These are phyloP conservation scores for Acholoe squamosa DNA, from an alignment of 2,888 invertebrate genomes.

Conservation along the genomic window DNA sequence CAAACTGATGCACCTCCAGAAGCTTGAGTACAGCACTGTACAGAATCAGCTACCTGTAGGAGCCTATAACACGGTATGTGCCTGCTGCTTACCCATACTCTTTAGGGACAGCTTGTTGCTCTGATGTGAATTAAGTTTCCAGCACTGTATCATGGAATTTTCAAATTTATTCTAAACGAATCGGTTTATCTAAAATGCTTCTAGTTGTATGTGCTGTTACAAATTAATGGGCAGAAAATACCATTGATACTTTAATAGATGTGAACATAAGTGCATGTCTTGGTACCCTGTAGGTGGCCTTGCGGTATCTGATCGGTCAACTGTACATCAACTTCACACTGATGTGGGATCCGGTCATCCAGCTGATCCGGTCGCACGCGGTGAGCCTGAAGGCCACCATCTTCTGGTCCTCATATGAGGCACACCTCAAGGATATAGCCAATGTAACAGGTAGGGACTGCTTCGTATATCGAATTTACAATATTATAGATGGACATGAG, in stretches of 20 bases:
- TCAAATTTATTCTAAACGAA: no score
- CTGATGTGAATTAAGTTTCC: no score
- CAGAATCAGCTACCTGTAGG: conserved; percentile 76
- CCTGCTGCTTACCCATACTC: neutral
- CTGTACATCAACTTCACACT: conserved; percentile 94
- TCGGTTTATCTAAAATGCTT: no score
- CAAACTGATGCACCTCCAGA: conserved; percentile 89
- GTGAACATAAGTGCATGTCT: no score
- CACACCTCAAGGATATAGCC: conserved; percentile 83
- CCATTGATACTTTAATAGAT: no score
- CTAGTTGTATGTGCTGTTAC: no score
- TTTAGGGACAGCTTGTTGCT: no score
- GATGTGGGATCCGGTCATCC: conserved; percentile 92
- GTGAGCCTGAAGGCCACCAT: conserved; percentile 78
- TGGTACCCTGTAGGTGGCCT: conserved; percentile 85
- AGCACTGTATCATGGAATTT: no score
- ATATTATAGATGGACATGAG: no score
- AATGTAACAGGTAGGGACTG: conserved; percentile 73
- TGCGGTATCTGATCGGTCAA: conserved; percentile 91
- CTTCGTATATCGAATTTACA: neutral
- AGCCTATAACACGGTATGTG: conserved; percentile 69
- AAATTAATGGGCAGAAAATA: no score
- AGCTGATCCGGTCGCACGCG: conserved; percentile 90
- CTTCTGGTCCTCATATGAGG: conserved; percentile 82
- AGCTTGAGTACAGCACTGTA: conserved; percentile 85